Conservation (phyloP, 1,140 invertebrate genomes). For the Babylonia areolata region DNA sequence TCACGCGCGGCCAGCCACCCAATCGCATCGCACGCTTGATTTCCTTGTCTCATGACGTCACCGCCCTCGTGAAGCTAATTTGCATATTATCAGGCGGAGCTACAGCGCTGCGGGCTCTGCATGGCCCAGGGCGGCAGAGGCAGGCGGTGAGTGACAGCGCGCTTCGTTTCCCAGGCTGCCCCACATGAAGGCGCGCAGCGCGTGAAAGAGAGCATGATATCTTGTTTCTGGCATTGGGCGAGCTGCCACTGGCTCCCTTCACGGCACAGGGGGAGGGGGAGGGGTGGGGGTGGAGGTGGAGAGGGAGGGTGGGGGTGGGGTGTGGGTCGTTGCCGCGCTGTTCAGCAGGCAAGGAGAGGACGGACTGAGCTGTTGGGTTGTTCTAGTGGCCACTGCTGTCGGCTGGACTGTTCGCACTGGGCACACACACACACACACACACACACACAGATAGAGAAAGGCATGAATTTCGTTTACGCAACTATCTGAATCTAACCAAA, state of each 20-base stretch:
- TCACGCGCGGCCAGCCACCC: slow-evolving; percentile 9
- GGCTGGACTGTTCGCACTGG: too few species aligned
- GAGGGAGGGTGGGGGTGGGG: background rate
- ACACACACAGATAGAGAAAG: too few species aligned
- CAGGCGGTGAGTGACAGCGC: background rate
- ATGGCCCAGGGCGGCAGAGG: background rate
- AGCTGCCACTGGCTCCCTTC: background rate
- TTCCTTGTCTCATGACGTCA: background rate
- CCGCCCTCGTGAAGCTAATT: background rate
- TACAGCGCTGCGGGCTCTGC: background rate
- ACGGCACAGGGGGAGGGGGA: background rate
- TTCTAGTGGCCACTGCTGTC: too few species aligned
- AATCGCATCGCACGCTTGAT: slow-evolving; percentile 28
- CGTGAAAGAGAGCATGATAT: slow-evolving; percentile 17
- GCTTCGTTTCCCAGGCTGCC: too few species aligned
- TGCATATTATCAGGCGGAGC: slow-evolving; percentile 10
- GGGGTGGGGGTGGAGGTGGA: too few species aligned
- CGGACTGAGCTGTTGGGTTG: background rate
- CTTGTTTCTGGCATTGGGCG: slow-evolving; percentile 19
- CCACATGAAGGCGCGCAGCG: background rate
- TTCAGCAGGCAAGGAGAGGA: too few species aligned
- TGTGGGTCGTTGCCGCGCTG: background rate
- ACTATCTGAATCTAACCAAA: too few species aligned
- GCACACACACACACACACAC: too few species aligned
- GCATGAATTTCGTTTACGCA: too few species aligned